Percentiles rank a stretch among this genome's conserved stretches.
phyloP scores from a whole-genome alignment of 2,888 invertebrate genomes.

The Zaprionus obscuricornis region DNA sequence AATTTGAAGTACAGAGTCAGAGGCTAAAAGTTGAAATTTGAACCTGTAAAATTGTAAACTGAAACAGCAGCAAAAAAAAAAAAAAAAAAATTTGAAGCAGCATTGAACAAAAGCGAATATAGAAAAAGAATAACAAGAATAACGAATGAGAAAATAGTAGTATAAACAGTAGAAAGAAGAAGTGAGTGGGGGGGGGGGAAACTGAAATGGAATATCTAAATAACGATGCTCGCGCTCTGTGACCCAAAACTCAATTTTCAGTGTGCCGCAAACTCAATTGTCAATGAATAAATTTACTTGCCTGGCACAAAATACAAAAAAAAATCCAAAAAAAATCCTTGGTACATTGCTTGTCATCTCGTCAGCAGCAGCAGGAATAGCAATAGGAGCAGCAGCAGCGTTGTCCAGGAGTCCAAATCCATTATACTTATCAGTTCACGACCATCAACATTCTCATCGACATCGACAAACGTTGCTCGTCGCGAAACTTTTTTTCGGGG shows the following conservation, averaged over 20 bases:
- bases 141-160: background rate
- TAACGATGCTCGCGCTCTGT: constrained; percentile 34
- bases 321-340: too few species aligned
- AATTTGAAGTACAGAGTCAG: constrained; percentile 24
- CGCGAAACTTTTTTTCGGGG: constrained; percentile 38
- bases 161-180: background rate
- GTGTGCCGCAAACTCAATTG: constrained; percentile 79
- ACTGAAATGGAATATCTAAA: constrained; percentile 52
- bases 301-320: too few species aligned
- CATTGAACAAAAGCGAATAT: too few species aligned
- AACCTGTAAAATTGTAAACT: background rate
- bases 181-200: too few species aligned
- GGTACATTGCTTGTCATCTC: too few species aligned
- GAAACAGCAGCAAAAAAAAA: background rate
- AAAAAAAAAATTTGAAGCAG: too few species aligned
- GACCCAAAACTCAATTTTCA: constrained; percentile 76
- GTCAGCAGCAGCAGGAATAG: constrained; percentile 9
- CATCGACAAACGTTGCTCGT: too few species aligned
- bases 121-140: too few species aligned
- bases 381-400: constrained; percentile 5
- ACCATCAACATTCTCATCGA: constrained; percentile 59
- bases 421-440: constrained; percentile 75
- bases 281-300: constrained; percentile 80
- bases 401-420: constrained; percentile 70
- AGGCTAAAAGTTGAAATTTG: constrained; percentile 14